Base-by-base conservation (phyloP, 2,888 invertebrate species). In the Himalopsyche anomala region DNA sequence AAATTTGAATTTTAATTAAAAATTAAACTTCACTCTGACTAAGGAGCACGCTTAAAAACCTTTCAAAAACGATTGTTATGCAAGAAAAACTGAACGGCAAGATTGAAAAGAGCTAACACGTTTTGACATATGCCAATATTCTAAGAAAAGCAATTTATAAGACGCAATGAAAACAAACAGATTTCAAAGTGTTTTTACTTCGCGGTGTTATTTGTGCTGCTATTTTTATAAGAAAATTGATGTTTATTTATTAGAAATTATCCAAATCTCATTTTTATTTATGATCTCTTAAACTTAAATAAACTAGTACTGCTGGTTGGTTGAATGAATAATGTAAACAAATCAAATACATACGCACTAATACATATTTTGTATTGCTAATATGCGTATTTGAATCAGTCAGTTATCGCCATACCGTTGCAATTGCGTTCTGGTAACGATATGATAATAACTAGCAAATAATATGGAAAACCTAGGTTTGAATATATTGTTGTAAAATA, bases 71-170 rank as follows among this genome's bases (percentile, higher is more conserved):
- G 82, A 80, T 87, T 80, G 88, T 88, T 88, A 88, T 85, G 85
- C 86, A 85, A 88, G 88, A 87, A 88, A 85, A 85, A 87, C 56
- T 83, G 85, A 85, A 69, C 81, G 79, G 40, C 81, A 85, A 83
- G 86, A 88, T 86, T 85, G 85, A 86, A 81, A 83, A 69, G 84
- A 84, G 86, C 87, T 88, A 88, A 88, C 88, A 80, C 86, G 81
- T 62, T 82, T 85, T 87, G 88, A 88, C 88, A 88, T 86, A 86
- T 88, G 88, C 88, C 88, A 88, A 88, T 88, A 88, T 86, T 85
- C 87, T 87, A 79, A 80, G 85, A 85, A 83, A 88, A 88, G 88
- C 87, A 88, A 88, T 88, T 88, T 88, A 88, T 88, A 88, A 88
- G 87, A 83, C 83, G 83, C 86, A 84, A 62, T 87, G 85, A 86